Evolutionary conservation across 2,888 invertebrate species (phyloP).

Genomic region (Ophioninae sp.): DNA sequence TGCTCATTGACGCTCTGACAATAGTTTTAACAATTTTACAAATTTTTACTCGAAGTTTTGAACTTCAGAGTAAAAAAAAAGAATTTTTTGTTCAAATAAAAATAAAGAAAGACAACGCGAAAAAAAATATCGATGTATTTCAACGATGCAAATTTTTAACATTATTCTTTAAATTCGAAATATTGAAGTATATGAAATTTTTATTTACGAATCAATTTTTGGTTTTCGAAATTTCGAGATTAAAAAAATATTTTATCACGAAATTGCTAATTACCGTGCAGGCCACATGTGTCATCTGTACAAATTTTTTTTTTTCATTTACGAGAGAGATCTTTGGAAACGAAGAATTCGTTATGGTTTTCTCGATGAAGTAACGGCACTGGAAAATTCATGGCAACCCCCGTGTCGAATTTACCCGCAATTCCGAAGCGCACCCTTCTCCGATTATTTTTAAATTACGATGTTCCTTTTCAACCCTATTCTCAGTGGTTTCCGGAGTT

Average conservation of each 20-base stretch:
- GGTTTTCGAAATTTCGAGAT: too few relatives aligned
- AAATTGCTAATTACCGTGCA: slow-evolving; percentile 13
- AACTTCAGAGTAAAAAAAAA: too few relatives aligned
- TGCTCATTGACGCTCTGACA: too few relatives aligned
- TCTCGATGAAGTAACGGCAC: slow-evolving; percentile 31
- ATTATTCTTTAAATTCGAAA: too few relatives aligned
- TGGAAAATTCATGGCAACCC: slow-evolving; percentile 56
- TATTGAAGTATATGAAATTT: too few relatives aligned
- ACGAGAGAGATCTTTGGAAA: slow-evolving; percentile 12
- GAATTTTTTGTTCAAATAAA: too few relatives aligned
- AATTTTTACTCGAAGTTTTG: too few relatives aligned
- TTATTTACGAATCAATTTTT: too few relatives aligned
- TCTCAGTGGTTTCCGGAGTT: slow-evolving; percentile 28
- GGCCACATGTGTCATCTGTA: slow-evolving; percentile 1
- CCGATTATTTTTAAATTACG: slow-evolving; percentile 61
- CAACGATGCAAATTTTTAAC: too few relatives aligned
- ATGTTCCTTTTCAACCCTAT: slow-evolving; percentile 37
- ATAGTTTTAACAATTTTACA: too few relatives aligned
- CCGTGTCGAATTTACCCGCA: slow-evolving; percentile 42
- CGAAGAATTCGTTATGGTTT: slow-evolving; percentile 53
- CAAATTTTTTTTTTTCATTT: slow-evolving; percentile 23
- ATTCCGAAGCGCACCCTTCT: slow-evolving; percentile 52
- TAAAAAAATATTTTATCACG: not conserved
- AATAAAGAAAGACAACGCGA: too few relatives aligned
- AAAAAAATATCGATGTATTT: too few relatives aligned